phyloP scores from a whole-genome alignment of 2,113 vertebrate species.

The Leucosticte australis region DNA sequence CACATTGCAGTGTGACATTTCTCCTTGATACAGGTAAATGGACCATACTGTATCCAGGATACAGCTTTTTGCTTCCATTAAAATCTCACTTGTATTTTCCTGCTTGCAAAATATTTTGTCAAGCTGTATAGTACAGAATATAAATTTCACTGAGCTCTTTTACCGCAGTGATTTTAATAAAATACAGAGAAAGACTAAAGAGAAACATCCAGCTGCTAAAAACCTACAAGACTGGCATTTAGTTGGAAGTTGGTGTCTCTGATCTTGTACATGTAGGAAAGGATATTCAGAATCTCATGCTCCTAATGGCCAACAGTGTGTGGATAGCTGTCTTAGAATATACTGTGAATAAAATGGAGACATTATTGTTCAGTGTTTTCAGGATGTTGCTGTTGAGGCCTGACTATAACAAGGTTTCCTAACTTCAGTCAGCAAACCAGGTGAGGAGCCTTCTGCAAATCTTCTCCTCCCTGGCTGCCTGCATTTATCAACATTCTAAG shows the following conservation, averaged over 20 bases:
- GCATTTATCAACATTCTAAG: background rate
- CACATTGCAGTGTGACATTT: background rate
- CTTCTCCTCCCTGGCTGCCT: background rate
- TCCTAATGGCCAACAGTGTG: background rate
- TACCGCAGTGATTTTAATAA: background rate
- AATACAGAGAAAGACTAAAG: background rate
- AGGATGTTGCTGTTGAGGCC: background rate
- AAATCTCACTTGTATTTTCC: background rate
- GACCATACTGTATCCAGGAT: background rate
- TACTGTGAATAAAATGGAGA: background rate
- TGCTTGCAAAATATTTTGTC: background rate
- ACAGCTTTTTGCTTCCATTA: background rate
- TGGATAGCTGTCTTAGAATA: background rate
- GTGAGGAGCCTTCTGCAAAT: background rate
- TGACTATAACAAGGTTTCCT: background rate
- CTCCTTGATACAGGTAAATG: conserved; percentile 34
- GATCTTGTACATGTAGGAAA: background rate
- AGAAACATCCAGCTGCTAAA: background rate
- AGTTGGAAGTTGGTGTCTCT: background rate
- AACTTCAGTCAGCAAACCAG: background rate
- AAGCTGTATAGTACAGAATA: background rate
- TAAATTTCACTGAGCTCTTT: background rate
- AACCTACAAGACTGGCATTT: background rate
- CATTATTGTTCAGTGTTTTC: background rate
- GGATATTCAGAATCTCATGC: background rate